Base-by-base conservation (phyloP, 2,888 invertebrate species). In the Drosophila aldrichi region DNA sequence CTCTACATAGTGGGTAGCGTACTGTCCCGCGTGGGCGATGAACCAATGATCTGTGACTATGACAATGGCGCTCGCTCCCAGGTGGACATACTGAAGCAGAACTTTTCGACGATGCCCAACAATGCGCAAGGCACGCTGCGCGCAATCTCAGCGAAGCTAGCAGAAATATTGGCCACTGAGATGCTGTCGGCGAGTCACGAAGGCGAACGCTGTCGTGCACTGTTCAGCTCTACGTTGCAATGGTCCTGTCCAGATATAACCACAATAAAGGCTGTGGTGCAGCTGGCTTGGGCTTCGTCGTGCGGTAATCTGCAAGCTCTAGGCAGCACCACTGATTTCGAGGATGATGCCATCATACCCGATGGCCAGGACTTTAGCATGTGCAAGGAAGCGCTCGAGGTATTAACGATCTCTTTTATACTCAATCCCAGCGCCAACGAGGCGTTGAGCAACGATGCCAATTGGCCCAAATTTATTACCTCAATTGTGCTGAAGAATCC, bases 321-420 rank as follows among this genome's bases (percentile, higher is more conserved):
- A 60, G 95, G 96, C 70, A 95, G 95, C 89, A 94, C 94, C 36
- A 94, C 94, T 68, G 94, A 94, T 72, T 93, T 93, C 60, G 91
- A 91, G 51, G 90, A 92, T 41, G 92, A 92, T 54, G 93, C 92
- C 49, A 93, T 94, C 71, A 93, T 93, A 74, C 95, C 96, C 29
- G 96, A 96, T 79, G 94, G 95, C 6, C 95, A 95, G 76, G 96
- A 96, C 88, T 89, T 94, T 90, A 55, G 93, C 94, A 96, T 97
- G 90, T 97, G 97, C 88, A 96, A 97, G 85, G 98, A 98, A 93
- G 97, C 98, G 54, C 94, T 99, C 92, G 98, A 99, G 94, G 96
- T 98, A 72, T 94, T 99, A 73, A 97, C 98, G 56, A 95, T 98
- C 78, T 96, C 97, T 78, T 95, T 98, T 91, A 97, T 98, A 54